Conservation (phyloP, 2,888 invertebrate genomes). For the Hipparchia semele region DNA sequence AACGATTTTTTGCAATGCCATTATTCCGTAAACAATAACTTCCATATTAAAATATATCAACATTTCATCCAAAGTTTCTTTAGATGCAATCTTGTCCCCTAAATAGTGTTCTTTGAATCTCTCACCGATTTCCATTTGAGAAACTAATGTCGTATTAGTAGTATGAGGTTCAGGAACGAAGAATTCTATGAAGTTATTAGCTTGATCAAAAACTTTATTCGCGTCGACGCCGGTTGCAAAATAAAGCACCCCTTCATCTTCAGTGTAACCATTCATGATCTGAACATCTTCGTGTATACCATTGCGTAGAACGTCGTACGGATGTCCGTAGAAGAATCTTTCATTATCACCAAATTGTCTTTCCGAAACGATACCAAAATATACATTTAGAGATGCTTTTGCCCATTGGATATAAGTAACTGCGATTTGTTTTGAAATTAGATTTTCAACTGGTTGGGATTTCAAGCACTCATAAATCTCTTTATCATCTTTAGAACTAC, state of each 20-base stretch:
- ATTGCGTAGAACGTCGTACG: slow-evolving; percentile 59
- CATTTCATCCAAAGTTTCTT: slow-evolving; percentile 43
- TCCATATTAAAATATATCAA: slow-evolving; percentile 45
- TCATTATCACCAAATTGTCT: slow-evolving; percentile 51
- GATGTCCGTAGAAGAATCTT: slow-evolving; percentile 53
- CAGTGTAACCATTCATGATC: slow-evolving; percentile 86
- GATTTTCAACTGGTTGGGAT: slow-evolving; percentile 50
- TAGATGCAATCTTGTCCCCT: slow-evolving; percentile 39
- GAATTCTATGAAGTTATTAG: slow-evolving; percentile 43
- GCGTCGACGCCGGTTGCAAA: slow-evolving; percentile 47
- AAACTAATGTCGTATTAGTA: slow-evolving; percentile 36
- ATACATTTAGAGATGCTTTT: slow-evolving; percentile 26
- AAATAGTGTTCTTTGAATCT: slow-evolving; percentile 47
- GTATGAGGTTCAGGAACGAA: slow-evolving; percentile 45
- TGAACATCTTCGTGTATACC: slow-evolving; percentile 83
- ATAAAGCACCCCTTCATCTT: slow-evolving; percentile 84
- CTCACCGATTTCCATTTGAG: slow-evolving; percentile 48
- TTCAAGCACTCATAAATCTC: slow-evolving; percentile 60
- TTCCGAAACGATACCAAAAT: slow-evolving; percentile 51
- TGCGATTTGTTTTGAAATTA: slow-evolving; percentile 47
- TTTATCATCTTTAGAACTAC: slow-evolving; percentile 55
- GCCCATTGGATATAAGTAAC: slow-evolving; percentile 9
- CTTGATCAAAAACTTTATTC: slow-evolving; percentile 34
- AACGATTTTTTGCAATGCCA: slow-evolving; percentile 47
- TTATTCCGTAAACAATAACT: slow-evolving; percentile 42